Evolutionary conservation across 2,113 vertebrate species (phyloP), one percentile per base, ranked within the genome.

Genomic region (Tyrannus savana): DNA sequence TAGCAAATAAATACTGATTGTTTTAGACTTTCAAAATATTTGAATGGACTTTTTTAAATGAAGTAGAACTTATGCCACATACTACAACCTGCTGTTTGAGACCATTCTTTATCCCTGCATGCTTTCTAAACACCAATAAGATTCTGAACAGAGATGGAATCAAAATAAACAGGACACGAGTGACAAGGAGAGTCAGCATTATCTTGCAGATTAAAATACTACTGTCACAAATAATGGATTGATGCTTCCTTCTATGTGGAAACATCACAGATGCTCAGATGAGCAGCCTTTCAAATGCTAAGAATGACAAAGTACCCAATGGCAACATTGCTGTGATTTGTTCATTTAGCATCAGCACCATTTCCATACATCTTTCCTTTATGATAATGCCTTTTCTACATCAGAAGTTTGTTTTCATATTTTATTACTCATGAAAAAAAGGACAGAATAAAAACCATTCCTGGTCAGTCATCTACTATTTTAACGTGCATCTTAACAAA

Each of bases 91-190:
- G 23, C 69, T 87, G 16, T 31, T 53, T 84, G 35, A 91, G 49
- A 42, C 19, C 30, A 19, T 31, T 75, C 69, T 59, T 71, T 69
- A 82, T n/a, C 30, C 33, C 62, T 59, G 23, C 35, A 24, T 14
- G n/a, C 53, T 83, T 64, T 77, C 46, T 71, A 55, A 80, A 77
- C 19, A 92, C 19, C 37, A 42, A 2, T 24, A 86, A 50, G 10
- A 76, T 72, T 67, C 76, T 81, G 88, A 86, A 55, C 33, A 79
- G 84, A 90, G 60, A 84, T 2, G 14, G 82, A 92, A 89, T 76
- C 55, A 95, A 95, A 77, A 97, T 97, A 98, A 98, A 98, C 92
- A 97, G 49, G 96, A 98, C 95, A 98, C 85, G 97, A 89, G 93
- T 95, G 93, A 98, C 95, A 98, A 96, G 68, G 82, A 97, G 97